Conservation (phyloP, 1,140 invertebrate genomes). For the Drosophila kanapiae region DNA sequence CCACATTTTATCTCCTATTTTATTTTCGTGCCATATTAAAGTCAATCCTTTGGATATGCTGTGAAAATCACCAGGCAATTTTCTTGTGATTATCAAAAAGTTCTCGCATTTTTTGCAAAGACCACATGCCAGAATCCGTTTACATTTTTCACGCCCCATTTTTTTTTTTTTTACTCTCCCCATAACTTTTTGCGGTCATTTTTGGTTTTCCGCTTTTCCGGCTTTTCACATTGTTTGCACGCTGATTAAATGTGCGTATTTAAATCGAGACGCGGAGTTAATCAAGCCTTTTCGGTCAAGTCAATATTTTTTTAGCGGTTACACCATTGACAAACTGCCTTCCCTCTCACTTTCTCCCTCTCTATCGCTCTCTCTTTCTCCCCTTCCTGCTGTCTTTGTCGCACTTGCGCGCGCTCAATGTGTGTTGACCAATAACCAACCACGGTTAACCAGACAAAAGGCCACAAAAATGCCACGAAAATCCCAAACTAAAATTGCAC, state of each 20-base stretch:
- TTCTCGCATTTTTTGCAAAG: neutral
- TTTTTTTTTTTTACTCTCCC: neutral
- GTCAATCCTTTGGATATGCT: neutral
- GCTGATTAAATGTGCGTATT: conserved; percentile 66
- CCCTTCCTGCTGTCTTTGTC: conserved; percentile 9
- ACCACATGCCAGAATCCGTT: conserved; percentile 5
- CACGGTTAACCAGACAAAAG: conserved; percentile 85
- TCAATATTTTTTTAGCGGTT: conserved; percentile 81
- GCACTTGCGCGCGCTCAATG: neutral
- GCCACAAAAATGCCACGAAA: conserved; percentile 85
- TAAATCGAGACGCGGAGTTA: conserved; percentile 72
- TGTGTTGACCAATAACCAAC: conserved; percentile 84
- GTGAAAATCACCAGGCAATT: neutral
- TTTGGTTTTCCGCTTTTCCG: neutral
- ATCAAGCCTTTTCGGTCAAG: conserved; percentile 82
- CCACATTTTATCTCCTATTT: neutral
- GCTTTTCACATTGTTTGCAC: conserved; percentile 33
- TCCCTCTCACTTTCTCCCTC: conserved; percentile 6
- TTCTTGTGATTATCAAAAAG: neutral
- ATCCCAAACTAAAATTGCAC: conserved; percentile 85
- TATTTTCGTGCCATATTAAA: neutral
- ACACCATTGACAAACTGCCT: conserved; percentile 50
- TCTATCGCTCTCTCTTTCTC: conserved; percentile 2
- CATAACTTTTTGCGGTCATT: conserved; percentile 13
- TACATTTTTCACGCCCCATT: neutral